A percentile compares a stretch with the other conserved stretches of the same genome.
Conservation (phyloP, 2,797 vertebrate genomes). For the Fistularia tabacaria region DNA sequence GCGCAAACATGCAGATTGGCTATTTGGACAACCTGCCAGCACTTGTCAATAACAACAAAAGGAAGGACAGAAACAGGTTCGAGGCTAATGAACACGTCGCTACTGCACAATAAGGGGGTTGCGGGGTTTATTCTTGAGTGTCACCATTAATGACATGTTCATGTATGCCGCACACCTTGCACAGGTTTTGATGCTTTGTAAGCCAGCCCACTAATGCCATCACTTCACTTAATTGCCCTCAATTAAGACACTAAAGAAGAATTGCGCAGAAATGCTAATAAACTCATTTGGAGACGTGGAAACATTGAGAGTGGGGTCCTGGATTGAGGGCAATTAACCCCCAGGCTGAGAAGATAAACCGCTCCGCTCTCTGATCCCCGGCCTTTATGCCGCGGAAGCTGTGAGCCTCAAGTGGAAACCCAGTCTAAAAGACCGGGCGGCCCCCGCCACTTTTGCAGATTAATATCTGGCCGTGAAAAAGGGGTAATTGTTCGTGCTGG, state of each 20-base stretch:
- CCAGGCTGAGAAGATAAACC: slow-evolving; percentile 48
- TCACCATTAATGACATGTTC: slow-evolving; percentile 70
- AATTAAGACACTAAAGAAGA: slow-evolving; percentile 74
- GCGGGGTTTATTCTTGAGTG: slow-evolving; percentile 52
- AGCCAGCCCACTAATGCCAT: slow-evolving; percentile 66
- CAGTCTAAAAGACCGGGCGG: slow-evolving; percentile 9
- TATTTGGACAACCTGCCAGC: not conserved
- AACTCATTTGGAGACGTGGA: slow-evolving; percentile 68
- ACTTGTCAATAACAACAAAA: slow-evolving; percentile 56
- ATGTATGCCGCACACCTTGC: slow-evolving; percentile 55
- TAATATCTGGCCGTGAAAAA: slow-evolving; percentile 27
- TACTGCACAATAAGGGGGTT: slow-evolving; percentile 52
- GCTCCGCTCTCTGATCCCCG: slow-evolving; percentile 19
- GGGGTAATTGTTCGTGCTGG: not conserved
- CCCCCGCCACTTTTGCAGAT: slow-evolving; percentile 39
- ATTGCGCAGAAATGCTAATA: slow-evolving; percentile 78
- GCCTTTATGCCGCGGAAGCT: slow-evolving; percentile 20
- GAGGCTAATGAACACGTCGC: slow-evolving; percentile 49
- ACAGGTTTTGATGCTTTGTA: slow-evolving; percentile 71
- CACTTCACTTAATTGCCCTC: slow-evolving; percentile 77
- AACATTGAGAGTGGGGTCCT: slow-evolving; percentile 61
- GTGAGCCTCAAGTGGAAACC: slow-evolving; percentile 21
- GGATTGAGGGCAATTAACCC: slow-evolving; percentile 67
- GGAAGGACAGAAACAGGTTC: slow-evolving; percentile 18
- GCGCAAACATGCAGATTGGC: not conserved